phyloP scores from a whole-genome alignment of 1,140 invertebrate species.

The Neoseiulus cucumeris region DNA sequence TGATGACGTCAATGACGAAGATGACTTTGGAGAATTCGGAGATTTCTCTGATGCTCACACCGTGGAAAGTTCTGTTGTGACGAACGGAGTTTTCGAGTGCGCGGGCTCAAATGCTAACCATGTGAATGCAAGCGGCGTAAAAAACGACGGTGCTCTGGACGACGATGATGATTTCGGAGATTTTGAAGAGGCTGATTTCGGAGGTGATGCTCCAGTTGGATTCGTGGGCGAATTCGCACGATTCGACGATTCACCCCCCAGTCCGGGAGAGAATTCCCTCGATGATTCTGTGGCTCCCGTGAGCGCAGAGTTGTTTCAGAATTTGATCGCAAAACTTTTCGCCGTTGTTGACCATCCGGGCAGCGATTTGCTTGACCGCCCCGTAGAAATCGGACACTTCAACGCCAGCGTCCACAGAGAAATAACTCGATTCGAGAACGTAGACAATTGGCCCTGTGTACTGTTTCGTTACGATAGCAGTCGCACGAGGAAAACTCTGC shows the following conservation, averaged over 20 bases:
- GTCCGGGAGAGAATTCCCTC: not conserved
- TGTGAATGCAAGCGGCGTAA: no score
- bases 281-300: not conserved
- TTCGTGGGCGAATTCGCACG: not conserved
- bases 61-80: no score
- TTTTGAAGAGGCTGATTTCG: not conserved
- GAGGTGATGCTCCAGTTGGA: not conserved
- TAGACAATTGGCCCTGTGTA: constrained; percentile 1
- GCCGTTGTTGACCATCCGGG: not conserved
- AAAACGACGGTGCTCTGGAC: no score
- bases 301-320: not conserved
- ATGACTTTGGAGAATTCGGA: no score
- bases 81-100: no score
- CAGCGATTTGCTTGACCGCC: not conserved
- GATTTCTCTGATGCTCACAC: no score
- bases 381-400: not conserved
- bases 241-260: not conserved
- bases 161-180: constrained; percentile 6
- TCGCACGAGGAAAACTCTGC: not conserved
- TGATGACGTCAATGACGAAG: no score
- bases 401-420: not conserved
- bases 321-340: not conserved
- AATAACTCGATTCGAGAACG: not conserved
- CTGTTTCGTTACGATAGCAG: not conserved
- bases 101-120: no score